These are phyloP conservation scores for Tiliacea citrago DNA, from an alignment of 2,888 invertebrate species.

Conservation along the genomic window DNA sequence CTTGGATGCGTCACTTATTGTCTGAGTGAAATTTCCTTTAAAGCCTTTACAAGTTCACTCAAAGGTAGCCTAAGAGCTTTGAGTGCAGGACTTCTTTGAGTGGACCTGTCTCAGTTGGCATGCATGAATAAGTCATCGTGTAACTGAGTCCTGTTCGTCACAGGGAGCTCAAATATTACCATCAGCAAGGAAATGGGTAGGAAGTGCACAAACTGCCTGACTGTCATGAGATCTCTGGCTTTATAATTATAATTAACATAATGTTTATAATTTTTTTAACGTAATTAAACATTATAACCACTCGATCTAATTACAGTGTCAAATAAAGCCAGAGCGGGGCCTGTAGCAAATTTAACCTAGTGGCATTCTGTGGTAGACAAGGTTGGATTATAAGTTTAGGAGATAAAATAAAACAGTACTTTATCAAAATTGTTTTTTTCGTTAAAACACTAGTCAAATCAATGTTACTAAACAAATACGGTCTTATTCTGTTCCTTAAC, in stretches of 20 bases:
- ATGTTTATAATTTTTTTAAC: too few species aligned
- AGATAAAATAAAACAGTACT: neutral
- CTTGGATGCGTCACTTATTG: neutral
- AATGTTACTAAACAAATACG: neutral
- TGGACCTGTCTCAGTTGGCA: neutral
- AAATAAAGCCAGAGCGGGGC: neutral
- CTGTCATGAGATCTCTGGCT: neutral
- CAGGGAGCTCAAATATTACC: neutral
- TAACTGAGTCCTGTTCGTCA: neutral
- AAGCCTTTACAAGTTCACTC: conserved; percentile 6
- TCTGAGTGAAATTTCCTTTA: neutral
- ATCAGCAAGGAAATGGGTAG: neutral
- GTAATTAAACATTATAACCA: neutral
- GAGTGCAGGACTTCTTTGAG: neutral
- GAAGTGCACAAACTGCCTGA: neutral
- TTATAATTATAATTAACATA: neutral
- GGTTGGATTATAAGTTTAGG: too few species aligned
- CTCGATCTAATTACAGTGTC: neutral
- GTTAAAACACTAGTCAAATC: neutral
- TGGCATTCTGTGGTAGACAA: too few species aligned
- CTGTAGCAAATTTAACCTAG: neutral
- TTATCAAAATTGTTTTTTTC: neutral
- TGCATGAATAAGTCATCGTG: neutral
- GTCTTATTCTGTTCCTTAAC: neutral
- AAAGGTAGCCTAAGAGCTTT: conserved; percentile 12